These are phyloP conservation scores for Ctenopoma multispine DNA, from an alignment of 2,797 vertebrate species.

Conservation along the genomic window DNA sequence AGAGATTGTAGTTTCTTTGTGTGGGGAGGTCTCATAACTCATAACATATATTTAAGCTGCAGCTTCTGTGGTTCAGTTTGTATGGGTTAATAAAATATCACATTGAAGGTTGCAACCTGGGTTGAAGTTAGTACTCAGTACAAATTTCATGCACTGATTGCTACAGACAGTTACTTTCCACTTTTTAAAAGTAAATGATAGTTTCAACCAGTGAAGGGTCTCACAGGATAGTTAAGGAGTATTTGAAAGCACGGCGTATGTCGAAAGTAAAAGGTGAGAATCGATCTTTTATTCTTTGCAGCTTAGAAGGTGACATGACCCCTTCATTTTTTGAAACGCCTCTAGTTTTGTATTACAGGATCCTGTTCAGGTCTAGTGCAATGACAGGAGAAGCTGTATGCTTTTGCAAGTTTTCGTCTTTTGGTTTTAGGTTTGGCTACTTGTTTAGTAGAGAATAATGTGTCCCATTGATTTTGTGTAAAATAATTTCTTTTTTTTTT, in stretches of 20 bases:
- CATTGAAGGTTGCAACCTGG: neutral
- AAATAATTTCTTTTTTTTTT: neutral
- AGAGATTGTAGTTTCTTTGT: neutral
- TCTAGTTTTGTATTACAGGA: slow-evolving; percentile 21
- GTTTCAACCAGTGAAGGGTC: neutral
- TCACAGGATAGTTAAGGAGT: slow-evolving; percentile 10
- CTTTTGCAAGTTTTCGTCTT: too few species aligned
- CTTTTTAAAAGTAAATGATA: slow-evolving; percentile 3
- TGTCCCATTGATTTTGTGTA: neutral
- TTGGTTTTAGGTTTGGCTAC: neutral
- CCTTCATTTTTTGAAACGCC: slow-evolving; percentile 5
- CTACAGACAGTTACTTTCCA: neutral
- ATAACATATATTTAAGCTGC: neutral
- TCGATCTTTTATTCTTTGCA: neutral
- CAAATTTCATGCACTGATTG: slow-evolving; percentile 29
- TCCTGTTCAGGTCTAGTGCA: slow-evolving; percentile 16
- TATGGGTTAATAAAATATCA: neutral
- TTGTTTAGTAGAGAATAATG: neutral
- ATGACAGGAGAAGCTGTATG: slow-evolving; percentile 1
- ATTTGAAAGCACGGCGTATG: slow-evolving; percentile 10
- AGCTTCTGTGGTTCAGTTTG: neutral
- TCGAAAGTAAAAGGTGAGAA: slow-evolving; percentile 17
- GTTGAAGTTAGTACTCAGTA: neutral
- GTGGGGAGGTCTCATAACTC: neutral
- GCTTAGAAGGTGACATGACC: slow-evolving; percentile 9